A percentile compares a stretch with the other conserved stretches of the same genome.
These are phyloP conservation scores for Argynnis bischoffii DNA, from an alignment of 2,888 invertebrate genomes.

Conservation along the genomic window DNA sequence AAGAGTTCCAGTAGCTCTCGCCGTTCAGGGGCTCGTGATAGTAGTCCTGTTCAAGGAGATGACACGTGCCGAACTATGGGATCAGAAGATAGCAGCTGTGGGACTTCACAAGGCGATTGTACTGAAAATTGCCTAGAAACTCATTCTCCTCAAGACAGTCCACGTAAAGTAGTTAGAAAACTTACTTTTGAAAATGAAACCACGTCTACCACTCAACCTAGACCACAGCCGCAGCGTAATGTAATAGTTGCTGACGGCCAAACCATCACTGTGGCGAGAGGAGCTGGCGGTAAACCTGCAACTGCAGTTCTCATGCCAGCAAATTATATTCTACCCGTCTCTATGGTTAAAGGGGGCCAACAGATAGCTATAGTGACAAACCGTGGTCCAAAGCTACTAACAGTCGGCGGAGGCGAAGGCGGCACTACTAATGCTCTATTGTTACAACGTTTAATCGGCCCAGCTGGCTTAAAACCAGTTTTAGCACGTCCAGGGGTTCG, in stretches of 20 bases:
- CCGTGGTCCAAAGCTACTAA: slow-evolving; percentile 82
- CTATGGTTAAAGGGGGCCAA: slow-evolving; percentile 87
- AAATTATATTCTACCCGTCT: slow-evolving; percentile 87
- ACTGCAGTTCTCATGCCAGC: slow-evolving; percentile 87
- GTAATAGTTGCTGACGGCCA: slow-evolving; percentile 85
- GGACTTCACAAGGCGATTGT: slow-evolving; percentile 82
- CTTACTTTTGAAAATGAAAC: slow-evolving; percentile 76
- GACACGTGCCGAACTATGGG: slow-evolving; percentile 87
- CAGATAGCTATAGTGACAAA: slow-evolving; percentile 88
- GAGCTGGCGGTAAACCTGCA: slow-evolving; percentile 83
- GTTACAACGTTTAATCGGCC: slow-evolving; percentile 86
- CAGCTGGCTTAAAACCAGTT: slow-evolving; percentile 82
- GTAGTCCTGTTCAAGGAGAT: slow-evolving; percentile 84
- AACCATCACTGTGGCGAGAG: slow-evolving; percentile 83
- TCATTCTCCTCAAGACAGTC: slow-evolving; percentile 81
- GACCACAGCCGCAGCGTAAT: slow-evolving; percentile 74
- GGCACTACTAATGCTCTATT: slow-evolving; percentile 83
- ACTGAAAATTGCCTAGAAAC: slow-evolving; percentile 77
- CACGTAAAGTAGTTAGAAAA: slow-evolving; percentile 72
- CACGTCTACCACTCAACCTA: slow-evolving; percentile 57
- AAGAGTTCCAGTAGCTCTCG: slow-evolving; percentile 85
- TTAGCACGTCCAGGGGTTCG: slow-evolving; percentile 82
- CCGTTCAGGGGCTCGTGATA: slow-evolving; percentile 77
- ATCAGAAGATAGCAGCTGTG: slow-evolving; percentile 89
- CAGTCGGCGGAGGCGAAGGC: slow-evolving; percentile 69